Evolutionary conservation across 2,113 vertebrate species (phyloP).

Genomic region (Coreoperca whiteheadi): DNA sequence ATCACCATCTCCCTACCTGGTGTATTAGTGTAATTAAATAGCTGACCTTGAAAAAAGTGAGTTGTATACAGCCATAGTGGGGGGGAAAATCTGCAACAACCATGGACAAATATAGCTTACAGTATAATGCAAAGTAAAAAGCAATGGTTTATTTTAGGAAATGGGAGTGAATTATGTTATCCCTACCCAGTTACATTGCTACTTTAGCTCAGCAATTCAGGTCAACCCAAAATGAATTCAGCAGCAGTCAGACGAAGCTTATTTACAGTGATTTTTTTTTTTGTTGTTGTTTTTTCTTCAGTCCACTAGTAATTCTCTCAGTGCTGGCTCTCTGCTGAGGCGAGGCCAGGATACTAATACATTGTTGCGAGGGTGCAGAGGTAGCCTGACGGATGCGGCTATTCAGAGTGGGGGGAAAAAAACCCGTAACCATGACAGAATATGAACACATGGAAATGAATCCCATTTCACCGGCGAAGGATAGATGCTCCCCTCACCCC

Average conservation of each 20-base stretch:
- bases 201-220: slow-evolving; percentile 51
- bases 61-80: not conserved
- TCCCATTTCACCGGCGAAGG: slow-evolving; percentile 78
- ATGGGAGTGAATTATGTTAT: slow-evolving; percentile 31
- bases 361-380: slow-evolving; percentile 58
- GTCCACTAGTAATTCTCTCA: slow-evolving; percentile 60
- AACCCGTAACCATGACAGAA: slow-evolving; percentile 69
- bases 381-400: slow-evolving; percentile 73
- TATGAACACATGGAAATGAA: slow-evolving; percentile 85
- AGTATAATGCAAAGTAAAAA: slow-evolving; percentile 23
- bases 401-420: slow-evolving; percentile 40
- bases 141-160: slow-evolving; percentile 40
- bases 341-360: slow-evolving; percentile 68
- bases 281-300: slow-evolving; percentile 4
- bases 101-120: slow-evolving; percentile 30
- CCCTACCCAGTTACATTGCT: not conserved
- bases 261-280: slow-evolving; percentile 37
- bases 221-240: slow-evolving; percentile 55
- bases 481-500: slow-evolving; percentile 25
- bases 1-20: not conserved
- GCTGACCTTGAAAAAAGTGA: not conserved
- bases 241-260: slow-evolving; percentile 42
- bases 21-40: not conserved
- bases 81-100: not conserved
- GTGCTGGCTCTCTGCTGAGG: slow-evolving; percentile 46